phyloP scores from a whole-genome alignment of 2,113 vertebrate genomes.

The Rana temporaria region DNA sequence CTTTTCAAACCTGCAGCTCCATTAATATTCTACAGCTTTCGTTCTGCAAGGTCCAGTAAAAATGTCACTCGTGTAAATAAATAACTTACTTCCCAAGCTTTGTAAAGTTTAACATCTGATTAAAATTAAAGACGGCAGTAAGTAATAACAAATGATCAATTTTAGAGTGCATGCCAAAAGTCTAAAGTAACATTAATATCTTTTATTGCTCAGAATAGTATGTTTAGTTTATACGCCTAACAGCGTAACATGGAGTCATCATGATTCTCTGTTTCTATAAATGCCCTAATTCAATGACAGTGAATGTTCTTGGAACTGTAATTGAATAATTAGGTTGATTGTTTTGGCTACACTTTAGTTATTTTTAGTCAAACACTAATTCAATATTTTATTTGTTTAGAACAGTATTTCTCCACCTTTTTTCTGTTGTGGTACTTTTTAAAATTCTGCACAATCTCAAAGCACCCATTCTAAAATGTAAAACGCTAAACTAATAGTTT shows the following conservation, averaged over 20 bases:
- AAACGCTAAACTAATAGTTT: no score
- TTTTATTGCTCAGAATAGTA: slow-evolving; percentile 1
- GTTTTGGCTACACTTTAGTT: background rate
- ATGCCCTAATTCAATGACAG: background rate
- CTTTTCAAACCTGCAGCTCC: background rate
- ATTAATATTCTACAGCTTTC: slow-evolving; percentile 32
- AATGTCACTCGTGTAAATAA: slow-evolving; percentile 31
- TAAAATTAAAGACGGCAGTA: slow-evolving; percentile 32
- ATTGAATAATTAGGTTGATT: background rate
- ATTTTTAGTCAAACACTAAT: background rate
- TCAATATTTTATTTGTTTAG: background rate
- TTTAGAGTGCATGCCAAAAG: slow-evolving; percentile 11
- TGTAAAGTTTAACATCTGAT: slow-evolving; percentile 13
- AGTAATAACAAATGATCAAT: slow-evolving; percentile 23
- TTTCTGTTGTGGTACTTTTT: no score
- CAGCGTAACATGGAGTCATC: background rate
- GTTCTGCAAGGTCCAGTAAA: slow-evolving; percentile 13
- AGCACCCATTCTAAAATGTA: no score
- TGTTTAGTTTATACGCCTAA: background rate
- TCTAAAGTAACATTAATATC: slow-evolving; percentile 30
- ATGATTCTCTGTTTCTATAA: background rate
- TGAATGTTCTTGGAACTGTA: background rate
- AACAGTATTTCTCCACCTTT: no score
- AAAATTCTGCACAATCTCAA: no score
- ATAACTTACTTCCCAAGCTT: background rate